phyloP scores from a whole-genome alignment of 1,140 invertebrate species.

The Gryon sp. region DNA sequence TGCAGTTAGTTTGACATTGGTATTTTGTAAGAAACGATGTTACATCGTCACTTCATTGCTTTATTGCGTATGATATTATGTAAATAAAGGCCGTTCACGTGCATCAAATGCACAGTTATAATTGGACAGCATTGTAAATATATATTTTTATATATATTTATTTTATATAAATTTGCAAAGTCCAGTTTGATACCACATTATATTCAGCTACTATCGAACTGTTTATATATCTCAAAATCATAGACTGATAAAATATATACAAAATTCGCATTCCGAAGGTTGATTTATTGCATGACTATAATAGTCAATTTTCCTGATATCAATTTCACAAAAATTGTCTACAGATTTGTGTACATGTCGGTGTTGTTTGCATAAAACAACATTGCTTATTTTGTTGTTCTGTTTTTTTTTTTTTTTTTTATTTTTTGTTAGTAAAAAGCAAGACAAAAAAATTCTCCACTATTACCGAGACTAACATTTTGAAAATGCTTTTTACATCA shows the following conservation, averaged over 20 bases:
- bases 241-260: slow-evolving; percentile 37
- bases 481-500: slow-evolving; percentile 40
- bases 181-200: slow-evolving; percentile 19
- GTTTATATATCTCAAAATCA: slow-evolving; percentile 17
- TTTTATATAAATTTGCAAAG: slow-evolving; percentile 25
- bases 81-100: slow-evolving; percentile 40
- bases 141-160: slow-evolving; percentile 11
- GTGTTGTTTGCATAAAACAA: too few species aligned
- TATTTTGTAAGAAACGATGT: background rate
- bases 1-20: slow-evolving; percentile 8
- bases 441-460: slow-evolving; percentile 11
- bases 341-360: too few species aligned
- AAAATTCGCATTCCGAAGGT: slow-evolving; percentile 5
- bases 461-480: slow-evolving; percentile 26
- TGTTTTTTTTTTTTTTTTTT: too few species aligned
- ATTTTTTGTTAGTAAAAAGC: slow-evolving; percentile 6
- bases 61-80: slow-evolving; percentile 41
- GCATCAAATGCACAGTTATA: slow-evolving; percentile 19
- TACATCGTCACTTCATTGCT: background rate
- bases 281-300: slow-evolving; percentile 8
- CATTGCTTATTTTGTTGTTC: background rate
- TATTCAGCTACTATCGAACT: slow-evolving; percentile 44
- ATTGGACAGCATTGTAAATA: slow-evolving; percentile 28
- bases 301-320: background rate
- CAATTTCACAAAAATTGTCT: too few species aligned